These are phyloP conservation scores for Melinaea marsaeus DNA, from an alignment of 2,888 invertebrate species.

Conservation along the genomic window DNA sequence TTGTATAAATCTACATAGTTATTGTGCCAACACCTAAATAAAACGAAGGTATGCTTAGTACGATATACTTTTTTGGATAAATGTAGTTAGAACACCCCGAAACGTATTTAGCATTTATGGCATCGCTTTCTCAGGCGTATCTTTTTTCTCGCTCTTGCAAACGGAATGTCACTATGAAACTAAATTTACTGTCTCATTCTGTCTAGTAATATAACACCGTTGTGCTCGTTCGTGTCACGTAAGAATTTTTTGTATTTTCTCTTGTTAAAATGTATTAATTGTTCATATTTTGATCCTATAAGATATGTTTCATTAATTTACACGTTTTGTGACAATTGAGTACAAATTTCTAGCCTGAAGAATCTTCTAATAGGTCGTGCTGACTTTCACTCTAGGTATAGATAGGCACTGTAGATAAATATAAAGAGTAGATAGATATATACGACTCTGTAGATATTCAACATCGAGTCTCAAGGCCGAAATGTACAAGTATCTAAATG, in stretches of 20 bases:
- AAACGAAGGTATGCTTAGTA: constrained; percentile 65
- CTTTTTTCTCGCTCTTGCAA: constrained; percentile 64
- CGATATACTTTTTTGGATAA: constrained; percentile 44
- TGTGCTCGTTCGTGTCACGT: constrained; percentile 78
- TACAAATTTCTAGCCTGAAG: constrained; percentile 37
- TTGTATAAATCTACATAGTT: constrained; percentile 68
- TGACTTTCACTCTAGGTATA: constrained; percentile 77
- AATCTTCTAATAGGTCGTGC: constrained; percentile 64
- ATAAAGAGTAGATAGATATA: constrained; percentile 50
- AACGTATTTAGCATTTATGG: constrained; percentile 73
- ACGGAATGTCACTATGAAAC: constrained; percentile 60
- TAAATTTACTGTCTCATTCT: constrained; percentile 68
- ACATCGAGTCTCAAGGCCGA: constrained; percentile 77
- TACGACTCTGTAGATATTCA: constrained; percentile 69
- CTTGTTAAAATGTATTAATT: constrained; percentile 54
- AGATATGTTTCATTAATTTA: constrained; percentile 46
- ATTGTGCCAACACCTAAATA: constrained; percentile 74
- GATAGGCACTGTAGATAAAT: constrained; percentile 73
- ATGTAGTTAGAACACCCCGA: constrained; percentile 52
- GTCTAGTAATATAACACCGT: constrained; percentile 78
- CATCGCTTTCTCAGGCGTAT: constrained; percentile 74
- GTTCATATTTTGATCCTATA: constrained; percentile 48
- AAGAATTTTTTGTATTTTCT: constrained; percentile 75
- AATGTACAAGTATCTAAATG: constrained; percentile 64
- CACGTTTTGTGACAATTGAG: constrained; percentile 43